Evolutionary conservation across 2,113 vertebrate species (phyloP).

Genomic region (Nipponia nippon): DNA sequence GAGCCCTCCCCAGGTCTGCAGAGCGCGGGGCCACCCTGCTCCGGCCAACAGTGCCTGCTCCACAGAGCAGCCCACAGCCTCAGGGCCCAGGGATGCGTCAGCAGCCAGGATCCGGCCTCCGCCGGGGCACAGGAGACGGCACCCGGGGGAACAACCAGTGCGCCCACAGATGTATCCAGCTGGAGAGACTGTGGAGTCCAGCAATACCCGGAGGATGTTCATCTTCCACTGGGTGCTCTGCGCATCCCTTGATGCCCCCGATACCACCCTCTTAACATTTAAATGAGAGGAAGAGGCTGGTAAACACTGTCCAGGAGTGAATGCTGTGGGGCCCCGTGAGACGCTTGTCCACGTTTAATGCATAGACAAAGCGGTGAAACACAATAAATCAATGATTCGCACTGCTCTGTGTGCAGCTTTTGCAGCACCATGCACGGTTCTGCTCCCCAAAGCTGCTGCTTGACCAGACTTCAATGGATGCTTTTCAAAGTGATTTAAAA

Average conservation of each 20-base stretch:
- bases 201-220: fast-evolving
- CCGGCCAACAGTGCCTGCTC: fast-evolving
- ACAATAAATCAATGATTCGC: background rate
- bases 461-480: background rate
- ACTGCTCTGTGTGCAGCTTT: background rate
- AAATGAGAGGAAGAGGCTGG: background rate
- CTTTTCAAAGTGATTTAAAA: background rate
- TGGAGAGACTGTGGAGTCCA: fast-evolving
- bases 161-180: background rate
- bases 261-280: fast-evolving
- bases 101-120: background rate
- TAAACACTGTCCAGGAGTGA: background rate
- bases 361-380: background rate
- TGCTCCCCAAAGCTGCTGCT: background rate
- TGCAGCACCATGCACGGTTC: fast-evolving
- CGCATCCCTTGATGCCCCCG: fast-evolving
- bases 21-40: fast-evolving
- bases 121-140: fast-evolving
- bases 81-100: fast-evolving
- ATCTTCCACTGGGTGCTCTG: fast-evolving
- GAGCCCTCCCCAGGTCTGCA: background rate
- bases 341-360: fast-evolving
- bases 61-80: background rate
- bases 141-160: background rate
- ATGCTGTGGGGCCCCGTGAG: background rate